Base-by-base conservation (phyloP, 2,113 vertebrate species). In the Cyprinodon variegatus region DNA sequence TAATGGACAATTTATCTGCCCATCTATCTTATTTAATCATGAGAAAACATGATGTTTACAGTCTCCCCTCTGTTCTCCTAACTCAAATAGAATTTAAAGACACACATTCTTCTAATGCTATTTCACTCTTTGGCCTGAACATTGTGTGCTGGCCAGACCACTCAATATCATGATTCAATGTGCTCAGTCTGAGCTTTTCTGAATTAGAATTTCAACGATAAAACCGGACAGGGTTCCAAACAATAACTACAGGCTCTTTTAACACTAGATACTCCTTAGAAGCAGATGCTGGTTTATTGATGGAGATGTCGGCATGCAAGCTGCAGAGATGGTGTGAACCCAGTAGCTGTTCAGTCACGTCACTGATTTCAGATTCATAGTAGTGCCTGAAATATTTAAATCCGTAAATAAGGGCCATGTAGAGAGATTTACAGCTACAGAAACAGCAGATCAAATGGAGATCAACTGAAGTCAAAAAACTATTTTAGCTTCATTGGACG, bases 21-120 rank as follows among this genome's bases (percentile, higher is more conserved):
- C 88, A 94, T 94, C 89, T 72, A 81, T 94, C 89, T 92, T 83
- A 78, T 90, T 93, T 89, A 89, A 80, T 74, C 64, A 61, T 1
- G 3, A 67, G 39, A 82, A 86, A 86, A 83, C 77, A 78, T 68
- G 61, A 63, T 77, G 74, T 76, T 82, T 85, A 85, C 85, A 77
- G 41, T 79, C 78, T 46, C 69, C 46, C 50, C 62, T 72, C 39
- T n/a, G 29, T 81, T 20, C 64, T 78, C 74, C 78, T 81, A 71
- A 67, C 83, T 81, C 66, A 61, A 70, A 80, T 74, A 76, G 57
- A 71, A 85, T 73, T 76, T 22, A 74, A 81, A 77, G 11, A 65
- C 10, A 29, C 15, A 22, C 7, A 62, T 0, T 40, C 65, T 74
- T 75, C 61, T 38, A 50, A 78, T 77, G 72, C 74, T 74, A 43